Evolutionary conservation across 2,113 vertebrate genomes (phyloP).

Genomic region (Hyla sarda): DNA sequence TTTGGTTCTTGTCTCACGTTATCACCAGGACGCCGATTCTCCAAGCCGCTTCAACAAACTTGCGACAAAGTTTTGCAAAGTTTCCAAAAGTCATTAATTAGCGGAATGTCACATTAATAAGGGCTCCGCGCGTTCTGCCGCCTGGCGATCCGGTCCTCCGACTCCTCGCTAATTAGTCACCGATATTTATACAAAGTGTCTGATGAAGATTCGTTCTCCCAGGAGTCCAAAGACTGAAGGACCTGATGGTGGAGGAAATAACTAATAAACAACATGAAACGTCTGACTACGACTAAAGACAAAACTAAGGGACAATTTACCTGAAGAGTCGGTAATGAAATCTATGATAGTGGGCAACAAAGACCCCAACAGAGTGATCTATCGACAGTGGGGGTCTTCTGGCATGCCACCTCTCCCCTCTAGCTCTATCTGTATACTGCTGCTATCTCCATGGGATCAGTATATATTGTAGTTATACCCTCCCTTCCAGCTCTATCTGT

Average conservation of each 20-base stretch:
- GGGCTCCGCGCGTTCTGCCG: neutral
- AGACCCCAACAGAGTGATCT: too few relatives aligned
- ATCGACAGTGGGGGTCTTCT: too few relatives aligned
- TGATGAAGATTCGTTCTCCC: neutral
- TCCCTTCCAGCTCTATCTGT: too few relatives aligned
- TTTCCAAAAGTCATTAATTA: conserved; percentile 3
- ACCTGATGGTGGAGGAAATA: neutral
- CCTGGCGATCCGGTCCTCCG: neutral
- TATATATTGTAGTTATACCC: too few relatives aligned
- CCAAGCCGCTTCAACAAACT: neutral
- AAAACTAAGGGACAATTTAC: too few relatives aligned
- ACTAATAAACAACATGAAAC: too few relatives aligned
- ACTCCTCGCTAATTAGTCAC: conserved; percentile 34
- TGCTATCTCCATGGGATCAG: too few relatives aligned
- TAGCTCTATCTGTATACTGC: too few relatives aligned
- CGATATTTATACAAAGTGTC: neutral
- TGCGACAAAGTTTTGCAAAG: neutral
- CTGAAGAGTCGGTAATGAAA: too few relatives aligned
- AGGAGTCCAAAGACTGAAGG: neutral
- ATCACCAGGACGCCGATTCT: neutral
- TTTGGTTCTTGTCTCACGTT: neutral
- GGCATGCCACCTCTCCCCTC: too few relatives aligned
- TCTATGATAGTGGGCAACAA: too few relatives aligned
- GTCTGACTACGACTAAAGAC: too few relatives aligned
- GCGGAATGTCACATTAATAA: neutral